phyloP scores from a whole-genome alignment of 2,113 vertebrate genomes.

The Orycteropus afer region DNA sequence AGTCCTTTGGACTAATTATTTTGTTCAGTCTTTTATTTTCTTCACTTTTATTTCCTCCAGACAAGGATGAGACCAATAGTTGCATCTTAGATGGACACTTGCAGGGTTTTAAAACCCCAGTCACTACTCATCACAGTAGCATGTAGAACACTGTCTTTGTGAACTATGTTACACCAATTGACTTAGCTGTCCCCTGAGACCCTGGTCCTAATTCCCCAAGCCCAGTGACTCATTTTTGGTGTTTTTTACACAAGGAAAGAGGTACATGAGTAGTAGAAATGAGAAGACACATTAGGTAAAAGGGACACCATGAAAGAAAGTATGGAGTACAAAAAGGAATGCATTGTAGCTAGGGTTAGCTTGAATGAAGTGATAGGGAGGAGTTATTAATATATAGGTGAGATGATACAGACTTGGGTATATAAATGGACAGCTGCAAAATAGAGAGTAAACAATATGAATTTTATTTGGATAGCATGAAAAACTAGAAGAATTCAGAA shows the following conservation, averaged over 20 bases:
- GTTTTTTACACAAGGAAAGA: background rate
- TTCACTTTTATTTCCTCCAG: no score
- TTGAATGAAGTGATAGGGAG: constrained; percentile 26
- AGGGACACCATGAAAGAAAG: background rate
- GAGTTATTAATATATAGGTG: background rate
- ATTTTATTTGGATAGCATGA: constrained; percentile 15
- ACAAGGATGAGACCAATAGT: no score
- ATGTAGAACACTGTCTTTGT: no score
- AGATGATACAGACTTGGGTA: background rate
- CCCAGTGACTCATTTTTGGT: no score
- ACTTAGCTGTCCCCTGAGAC: no score
- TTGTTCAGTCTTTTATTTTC: no score
- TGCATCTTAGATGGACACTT: no score
- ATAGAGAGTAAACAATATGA: constrained; percentile 28
- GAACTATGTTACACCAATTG: no score
- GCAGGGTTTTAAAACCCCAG: no score
- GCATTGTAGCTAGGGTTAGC: background rate
- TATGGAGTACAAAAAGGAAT: background rate
- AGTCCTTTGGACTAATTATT: no score
- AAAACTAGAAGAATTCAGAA: background rate
- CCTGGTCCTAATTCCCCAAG: no score
- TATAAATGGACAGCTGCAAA: constrained; percentile 14
- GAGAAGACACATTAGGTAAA: constrained; percentile 29
- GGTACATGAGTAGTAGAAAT: background rate
- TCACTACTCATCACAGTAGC: no score